Conservation (phyloP, 2,888 invertebrate genomes). For the Taphrorychus bicolor region DNA sequence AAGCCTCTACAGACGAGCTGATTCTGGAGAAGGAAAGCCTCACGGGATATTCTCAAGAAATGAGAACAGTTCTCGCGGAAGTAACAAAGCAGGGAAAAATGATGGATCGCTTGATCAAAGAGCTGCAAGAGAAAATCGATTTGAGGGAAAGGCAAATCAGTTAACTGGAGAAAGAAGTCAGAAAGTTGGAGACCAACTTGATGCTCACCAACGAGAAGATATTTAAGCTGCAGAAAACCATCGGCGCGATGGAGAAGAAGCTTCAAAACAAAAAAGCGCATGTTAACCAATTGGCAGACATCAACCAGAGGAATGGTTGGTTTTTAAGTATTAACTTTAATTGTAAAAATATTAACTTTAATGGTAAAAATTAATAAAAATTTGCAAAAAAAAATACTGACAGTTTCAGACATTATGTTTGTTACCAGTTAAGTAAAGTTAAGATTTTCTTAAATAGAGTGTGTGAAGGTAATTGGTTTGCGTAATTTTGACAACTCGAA, state of each 20-base stretch:
- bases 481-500: no score
- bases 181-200: conserved; percentile 51
- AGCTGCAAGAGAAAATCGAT: conserved; percentile 51
- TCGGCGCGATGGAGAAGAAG: conserved; percentile 55
- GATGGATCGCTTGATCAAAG: conserved; percentile 50
- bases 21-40: conserved; percentile 62
- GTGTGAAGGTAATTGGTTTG: no score
- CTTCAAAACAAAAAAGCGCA: conserved; percentile 55
- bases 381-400: no score
- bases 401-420: no score
- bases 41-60: conserved; percentile 53
- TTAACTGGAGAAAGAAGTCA: conserved; percentile 52
- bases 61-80: conserved; percentile 51
- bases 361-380: no score
- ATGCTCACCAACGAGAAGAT: conserved; percentile 54
- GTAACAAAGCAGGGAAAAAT: conserved; percentile 47
- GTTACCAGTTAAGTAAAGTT: no score
- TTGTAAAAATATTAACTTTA: no score
- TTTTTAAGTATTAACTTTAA: no score
- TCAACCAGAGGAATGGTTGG: conserved; percentile 48
- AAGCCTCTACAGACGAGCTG: conserved; percentile 63
- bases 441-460: no score
- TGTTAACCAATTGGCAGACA: conserved; percentile 51
- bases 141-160: conserved; percentile 47
- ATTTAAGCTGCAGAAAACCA: conserved; percentile 55